Evolutionary conservation across 1,140 invertebrate species (phyloP), one percentile per base, ranked within the genome.

Genomic region (Cydia pomonella): DNA sequence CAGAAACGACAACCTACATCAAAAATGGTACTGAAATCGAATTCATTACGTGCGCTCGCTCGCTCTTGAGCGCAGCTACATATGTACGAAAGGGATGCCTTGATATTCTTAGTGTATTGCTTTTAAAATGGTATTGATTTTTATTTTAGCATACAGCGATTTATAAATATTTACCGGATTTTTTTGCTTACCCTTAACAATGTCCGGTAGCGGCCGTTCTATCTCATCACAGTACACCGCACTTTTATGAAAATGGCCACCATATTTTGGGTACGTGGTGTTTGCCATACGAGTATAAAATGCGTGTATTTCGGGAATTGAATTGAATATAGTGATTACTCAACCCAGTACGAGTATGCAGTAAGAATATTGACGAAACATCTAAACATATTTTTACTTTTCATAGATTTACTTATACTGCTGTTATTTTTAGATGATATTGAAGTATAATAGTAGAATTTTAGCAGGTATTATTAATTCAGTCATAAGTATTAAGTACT

Each of bases 121-220:
- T 23, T 59, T 59, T 10, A 23, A 9, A 21, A 18, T 53, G 16
- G n/a, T 53, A 9, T 5, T 6, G 7, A 59, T 59, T 21, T 23
- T 23, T 59, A 59, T 59, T 59, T 59, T 9, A 18, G 53, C 4
- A 59, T 21, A 23, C 21, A 21, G 10, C 53, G 4, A 18, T 59
- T 59, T 69, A 69, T 69, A 69, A 69, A 69, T 69, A 69, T 41
- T 69, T 38, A 41, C 64, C 16, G 64, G 64, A 69, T 38, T 69
- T 69, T 69, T 69, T 33, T 69, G 64, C 27, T 69, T 41, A 69
- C 41, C 64, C 64, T 33, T 69, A 69, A 69, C 64, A 69, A 69
- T 69, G 29, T 38, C 29, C 29, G 29, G n/a, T 69, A 69, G 16
- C 18, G 64, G 64, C 6, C 64, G n/a, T 38, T 69, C 64, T 38